Evolutionary conservation across 92 coral and sea anemone species (phyloP).

Genomic region (Anthopleura xanthogrammica): DNA sequence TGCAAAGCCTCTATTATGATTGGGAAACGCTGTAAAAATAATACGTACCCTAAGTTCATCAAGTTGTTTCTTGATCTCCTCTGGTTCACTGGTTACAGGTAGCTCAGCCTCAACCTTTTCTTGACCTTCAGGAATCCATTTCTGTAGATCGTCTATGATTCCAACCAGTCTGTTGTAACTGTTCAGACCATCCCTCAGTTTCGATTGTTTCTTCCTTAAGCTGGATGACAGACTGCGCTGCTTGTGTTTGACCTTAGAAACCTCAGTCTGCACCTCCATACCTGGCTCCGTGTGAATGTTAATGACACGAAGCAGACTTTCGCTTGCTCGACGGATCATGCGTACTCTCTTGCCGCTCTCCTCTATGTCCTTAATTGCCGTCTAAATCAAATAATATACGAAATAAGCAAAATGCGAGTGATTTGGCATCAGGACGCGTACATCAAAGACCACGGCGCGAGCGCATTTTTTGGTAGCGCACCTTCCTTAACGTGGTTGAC

Average conservation of each 20-base stretch:
- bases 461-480: too few species aligned
- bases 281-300: conserved; percentile 89
- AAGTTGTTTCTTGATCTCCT: conserved; percentile 71
- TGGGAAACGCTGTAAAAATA: too few species aligned
- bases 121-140: conserved; percentile 85
- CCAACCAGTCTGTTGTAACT: conserved; percentile 74
- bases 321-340: conserved; percentile 82
- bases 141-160: conserved; percentile 67
- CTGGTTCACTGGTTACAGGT: conserved; percentile 77
- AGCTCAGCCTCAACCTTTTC: conserved; percentile 59
- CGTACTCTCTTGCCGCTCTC: conserved; percentile 77
- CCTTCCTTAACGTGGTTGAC: too few species aligned
- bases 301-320: conserved; percentile 81
- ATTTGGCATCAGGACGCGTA: too few species aligned
- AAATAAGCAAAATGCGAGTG: too few species aligned
- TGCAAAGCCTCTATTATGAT: too few species aligned
- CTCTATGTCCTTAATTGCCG: conserved; percentile 80
- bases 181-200: conserved; percentile 77
- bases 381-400: conserved; percentile 31
- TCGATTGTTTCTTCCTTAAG: conserved; percentile 76
- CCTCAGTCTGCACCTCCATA: conserved; percentile 78
- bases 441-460: too few species aligned
- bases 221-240: conserved; percentile 85
- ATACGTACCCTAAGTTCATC: conserved; percentile 67
- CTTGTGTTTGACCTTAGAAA: conserved; percentile 84